Evolutionary conservation across 1,140 invertebrate genomes (phyloP).

Genomic region (Atta cephalotes): DNA sequence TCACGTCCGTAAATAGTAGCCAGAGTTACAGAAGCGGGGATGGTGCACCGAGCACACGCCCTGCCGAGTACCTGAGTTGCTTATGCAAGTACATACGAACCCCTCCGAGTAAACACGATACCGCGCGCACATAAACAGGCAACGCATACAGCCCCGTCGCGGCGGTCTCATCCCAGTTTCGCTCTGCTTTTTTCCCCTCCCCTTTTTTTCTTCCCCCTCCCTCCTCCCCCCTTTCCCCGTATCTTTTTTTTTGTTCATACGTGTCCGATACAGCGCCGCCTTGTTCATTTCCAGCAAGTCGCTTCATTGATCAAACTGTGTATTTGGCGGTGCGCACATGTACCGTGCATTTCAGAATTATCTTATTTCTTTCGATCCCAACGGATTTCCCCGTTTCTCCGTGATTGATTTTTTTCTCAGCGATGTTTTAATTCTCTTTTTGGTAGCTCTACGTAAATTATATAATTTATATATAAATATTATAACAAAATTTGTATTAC

Average conservation of each 20-base stretch:
- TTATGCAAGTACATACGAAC: conserved; percentile 54
- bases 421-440: background rate
- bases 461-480: background rate
- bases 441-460: background rate
- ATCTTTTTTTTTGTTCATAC: conserved; percentile 47
- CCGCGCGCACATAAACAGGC: conserved; percentile 36
- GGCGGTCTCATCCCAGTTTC: conserved; percentile 55
- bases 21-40: background rate
- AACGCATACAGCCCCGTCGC: conserved; percentile 13
- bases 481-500: no score
- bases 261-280: conserved; percentile 47
- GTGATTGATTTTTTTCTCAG: background rate
- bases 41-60: background rate
- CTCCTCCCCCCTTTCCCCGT: background rate
- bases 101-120: conserved; percentile 49
- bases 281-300: conserved; percentile 57
- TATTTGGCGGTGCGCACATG: background rate
- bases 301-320: conserved; percentile 50
- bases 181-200: background rate
- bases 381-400: background rate
- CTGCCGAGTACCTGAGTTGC: conserved; percentile 11
- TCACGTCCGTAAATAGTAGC: conserved; percentile 46
- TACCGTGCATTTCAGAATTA: conserved; percentile 49
- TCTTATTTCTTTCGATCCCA: background rate
- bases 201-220: background rate